phyloP scores from a whole-genome alignment of 2,113 vertebrate species.

The Stomatorhinus ivindoensis region DNA sequence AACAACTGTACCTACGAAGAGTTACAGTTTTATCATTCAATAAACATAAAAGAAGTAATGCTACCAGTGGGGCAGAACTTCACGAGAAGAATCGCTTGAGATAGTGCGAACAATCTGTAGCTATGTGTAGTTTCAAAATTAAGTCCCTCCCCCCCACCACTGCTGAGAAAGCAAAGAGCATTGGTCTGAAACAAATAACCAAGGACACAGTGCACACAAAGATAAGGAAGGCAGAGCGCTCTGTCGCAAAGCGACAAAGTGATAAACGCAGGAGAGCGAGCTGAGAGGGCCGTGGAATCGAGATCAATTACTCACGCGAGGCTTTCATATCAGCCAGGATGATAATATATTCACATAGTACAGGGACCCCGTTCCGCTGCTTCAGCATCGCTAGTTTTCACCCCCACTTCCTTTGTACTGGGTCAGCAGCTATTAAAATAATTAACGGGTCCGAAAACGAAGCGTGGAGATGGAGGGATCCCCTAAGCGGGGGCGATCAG shows the following conservation, averaged over 20 bases:
- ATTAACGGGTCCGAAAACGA: background rate
- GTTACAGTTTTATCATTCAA: background rate
- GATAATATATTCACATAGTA: background rate
- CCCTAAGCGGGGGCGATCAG: background rate
- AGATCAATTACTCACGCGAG: background rate
- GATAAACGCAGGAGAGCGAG: background rate
- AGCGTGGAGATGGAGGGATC: background rate
- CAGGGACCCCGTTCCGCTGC: background rate
- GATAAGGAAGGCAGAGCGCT: background rate
- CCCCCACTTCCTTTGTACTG: background rate
- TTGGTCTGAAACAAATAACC: constrained; percentile 7
- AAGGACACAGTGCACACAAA: background rate
- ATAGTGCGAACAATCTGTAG: background rate
- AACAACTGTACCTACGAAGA: constrained; percentile 14
- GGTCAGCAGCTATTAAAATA: background rate
- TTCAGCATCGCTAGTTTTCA: background rate
- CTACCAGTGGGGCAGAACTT: background rate
- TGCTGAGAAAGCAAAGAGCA: background rate
- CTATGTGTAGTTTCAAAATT: background rate
- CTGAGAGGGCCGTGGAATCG: background rate
- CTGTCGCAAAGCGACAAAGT: background rate
- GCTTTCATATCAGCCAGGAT: background rate
- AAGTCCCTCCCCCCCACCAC: background rate
- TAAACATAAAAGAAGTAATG: background rate
- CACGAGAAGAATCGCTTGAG: background rate